phyloP scores from a whole-genome alignment of 2,888 invertebrate genomes.

The Flexamia atlantica region DNA sequence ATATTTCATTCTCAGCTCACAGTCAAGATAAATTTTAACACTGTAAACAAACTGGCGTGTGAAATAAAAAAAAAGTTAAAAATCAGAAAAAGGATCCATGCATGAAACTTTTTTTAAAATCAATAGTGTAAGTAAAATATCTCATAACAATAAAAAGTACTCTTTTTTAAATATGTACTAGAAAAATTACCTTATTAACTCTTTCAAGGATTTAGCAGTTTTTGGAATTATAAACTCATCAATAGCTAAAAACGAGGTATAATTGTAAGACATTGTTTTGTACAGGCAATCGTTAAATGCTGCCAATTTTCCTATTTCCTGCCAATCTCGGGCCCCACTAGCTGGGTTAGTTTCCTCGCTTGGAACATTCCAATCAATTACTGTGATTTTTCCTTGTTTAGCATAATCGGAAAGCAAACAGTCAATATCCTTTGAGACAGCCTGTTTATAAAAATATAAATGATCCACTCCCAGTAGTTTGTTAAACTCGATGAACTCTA shows the following conservation, averaged over 20 bases:
- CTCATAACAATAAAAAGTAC: no score
- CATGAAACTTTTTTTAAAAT: no score
- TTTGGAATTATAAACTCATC: constrained; percentile 10
- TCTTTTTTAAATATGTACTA: no score
- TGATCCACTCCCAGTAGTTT: background rate
- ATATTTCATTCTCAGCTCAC: no score
- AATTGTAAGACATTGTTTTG: background rate
- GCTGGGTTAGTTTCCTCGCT: background rate
- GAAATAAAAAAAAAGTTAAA: no score
- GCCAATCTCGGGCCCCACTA: background rate
- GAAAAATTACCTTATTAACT: background rate
- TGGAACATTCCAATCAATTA: background rate
- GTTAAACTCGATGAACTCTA: background rate
- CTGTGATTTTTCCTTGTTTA: background rate
- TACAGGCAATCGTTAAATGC: background rate
- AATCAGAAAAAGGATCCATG: no score
- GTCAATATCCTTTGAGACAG: background rate
- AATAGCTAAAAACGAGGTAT: background rate
- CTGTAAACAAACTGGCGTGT: no score
- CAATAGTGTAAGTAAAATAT: no score
- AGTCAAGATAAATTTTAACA: no score
- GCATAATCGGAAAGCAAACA: constrained; percentile 2
- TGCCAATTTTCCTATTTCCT: background rate
- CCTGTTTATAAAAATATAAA: background rate
- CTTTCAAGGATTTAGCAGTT: background rate